Evolutionary conservation across 2,888 invertebrate genomes (phyloP).

Genomic region (Bombylius discolor): DNA sequence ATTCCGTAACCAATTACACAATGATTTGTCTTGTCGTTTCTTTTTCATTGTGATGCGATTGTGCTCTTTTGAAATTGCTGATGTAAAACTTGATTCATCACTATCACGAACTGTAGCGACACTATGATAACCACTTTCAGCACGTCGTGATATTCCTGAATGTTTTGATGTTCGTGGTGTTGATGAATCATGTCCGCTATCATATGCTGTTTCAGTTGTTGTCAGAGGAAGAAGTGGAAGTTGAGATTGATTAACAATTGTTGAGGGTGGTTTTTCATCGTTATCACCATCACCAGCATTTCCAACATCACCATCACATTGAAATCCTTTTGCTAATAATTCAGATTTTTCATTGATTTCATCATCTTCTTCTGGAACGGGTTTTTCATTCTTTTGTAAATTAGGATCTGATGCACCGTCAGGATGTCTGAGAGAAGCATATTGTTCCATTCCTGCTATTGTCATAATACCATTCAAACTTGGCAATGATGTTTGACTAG

Average conservation of each 20-base stretch:
- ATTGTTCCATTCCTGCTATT: conserved; percentile 44
- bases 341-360: conserved; percentile 32
- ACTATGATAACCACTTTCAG: conserved; percentile 86
- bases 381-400: conserved; percentile 34
- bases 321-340: conserved; percentile 20
- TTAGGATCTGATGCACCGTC: conserved; percentile 91
- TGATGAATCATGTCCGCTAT: conserved; percentile 73
- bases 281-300: conserved; percentile 4
- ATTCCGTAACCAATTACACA: conserved; percentile 63
- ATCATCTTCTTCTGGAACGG: conserved; percentile 27
- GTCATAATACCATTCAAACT: conserved; percentile 54
- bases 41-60: conserved; percentile 37
- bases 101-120: conserved; percentile 65
- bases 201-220: conserved; percentile 54
- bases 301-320: background rate
- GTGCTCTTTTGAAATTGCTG: conserved; percentile 39
- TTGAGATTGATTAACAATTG: conserved; percentile 29
- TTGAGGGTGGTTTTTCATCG: conserved; percentile 5
- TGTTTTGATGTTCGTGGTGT: conserved; percentile 71
- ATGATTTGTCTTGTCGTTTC: conserved; percentile 58
- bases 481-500: conserved; percentile 35
- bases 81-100: conserved; percentile 77
- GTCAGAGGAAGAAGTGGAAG: conserved; percentile 33
- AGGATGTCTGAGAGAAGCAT: conserved; percentile 69
- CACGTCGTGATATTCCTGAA: conserved; percentile 64